These are phyloP conservation scores for Neotoma lepida DNA, from an alignment of 2,113 vertebrate genomes.

Conservation along the genomic window DNA sequence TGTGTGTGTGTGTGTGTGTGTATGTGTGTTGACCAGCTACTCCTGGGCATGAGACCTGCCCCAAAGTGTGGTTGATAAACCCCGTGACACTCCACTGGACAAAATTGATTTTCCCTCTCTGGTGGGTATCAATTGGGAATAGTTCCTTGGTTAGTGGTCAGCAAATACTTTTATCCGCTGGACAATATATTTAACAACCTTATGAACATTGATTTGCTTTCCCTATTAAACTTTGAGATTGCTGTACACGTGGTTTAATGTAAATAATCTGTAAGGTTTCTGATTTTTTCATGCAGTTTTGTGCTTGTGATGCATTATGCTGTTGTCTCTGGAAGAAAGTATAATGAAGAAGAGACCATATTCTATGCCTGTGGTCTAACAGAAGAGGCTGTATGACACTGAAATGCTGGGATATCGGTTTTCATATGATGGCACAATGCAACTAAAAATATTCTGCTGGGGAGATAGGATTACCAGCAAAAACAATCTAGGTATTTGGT, in stretches of 20 bases:
- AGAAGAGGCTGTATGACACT: background rate
- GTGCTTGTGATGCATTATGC: slow-evolving; percentile 13
- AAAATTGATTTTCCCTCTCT: background rate
- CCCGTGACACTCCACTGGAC: background rate
- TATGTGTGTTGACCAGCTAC: background rate
- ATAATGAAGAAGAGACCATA: background rate
- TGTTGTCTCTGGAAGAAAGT: background rate
- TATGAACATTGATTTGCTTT: slow-evolving; percentile 20
- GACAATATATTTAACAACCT: background rate
- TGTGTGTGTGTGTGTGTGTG: background rate
- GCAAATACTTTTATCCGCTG: background rate
- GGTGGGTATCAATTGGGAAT: background rate
- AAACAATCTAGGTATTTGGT: slow-evolving; percentile 48
- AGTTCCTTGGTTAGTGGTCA: background rate
- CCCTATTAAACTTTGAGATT: slow-evolving; percentile 1
- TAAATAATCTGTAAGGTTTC: background rate
- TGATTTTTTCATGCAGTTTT: slow-evolving; percentile 13
- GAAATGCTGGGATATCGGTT: slow-evolving; percentile 39
- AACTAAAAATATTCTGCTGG: slow-evolving; percentile 57
- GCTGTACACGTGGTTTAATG: background rate
- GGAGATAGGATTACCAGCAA: slow-evolving; percentile 47
- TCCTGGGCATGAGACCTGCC: background rate
- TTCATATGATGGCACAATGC: slow-evolving; percentile 5
- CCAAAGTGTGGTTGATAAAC: background rate
- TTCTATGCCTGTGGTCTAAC: slow-evolving; percentile 19